Evolutionary conservation across 2,888 invertebrate species (phyloP).

Genomic region (Norana najaformis): DNA sequence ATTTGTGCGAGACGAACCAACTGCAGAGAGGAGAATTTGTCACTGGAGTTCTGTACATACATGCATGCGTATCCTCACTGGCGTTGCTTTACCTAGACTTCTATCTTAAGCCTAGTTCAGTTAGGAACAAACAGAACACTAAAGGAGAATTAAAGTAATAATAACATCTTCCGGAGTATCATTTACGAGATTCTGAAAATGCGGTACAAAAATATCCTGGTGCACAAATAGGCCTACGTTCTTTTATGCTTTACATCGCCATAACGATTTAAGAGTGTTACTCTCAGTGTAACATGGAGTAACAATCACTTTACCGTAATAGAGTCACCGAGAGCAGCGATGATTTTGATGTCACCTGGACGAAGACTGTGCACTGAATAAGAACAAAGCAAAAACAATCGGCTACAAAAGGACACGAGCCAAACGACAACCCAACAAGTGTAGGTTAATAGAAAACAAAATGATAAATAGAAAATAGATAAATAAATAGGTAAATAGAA

Average conservation of each 20-base stretch:
- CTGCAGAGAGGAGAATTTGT: too few species aligned
- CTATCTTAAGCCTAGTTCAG: too few species aligned
- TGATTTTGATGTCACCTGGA: conserved; percentile 39
- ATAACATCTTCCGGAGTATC: not conserved
- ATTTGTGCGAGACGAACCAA: too few species aligned
- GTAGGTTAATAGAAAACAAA: not conserved
- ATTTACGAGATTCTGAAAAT: too few species aligned
- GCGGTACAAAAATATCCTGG: too few species aligned
- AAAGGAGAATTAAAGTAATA: not conserved
- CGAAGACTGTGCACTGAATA: conserved; percentile 38
- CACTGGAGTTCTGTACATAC: too few species aligned
- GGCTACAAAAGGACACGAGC: not conserved
- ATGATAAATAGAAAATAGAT: too few species aligned
- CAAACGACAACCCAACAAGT: not conserved
- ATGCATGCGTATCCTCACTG: not conserved
- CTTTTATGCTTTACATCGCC: too few species aligned
- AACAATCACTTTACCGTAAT: conserved; percentile 36
- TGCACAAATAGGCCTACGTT: too few species aligned
- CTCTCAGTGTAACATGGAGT: too few species aligned
- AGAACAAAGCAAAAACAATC: not conserved
- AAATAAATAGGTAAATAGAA: too few species aligned
- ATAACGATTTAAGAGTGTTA: too few species aligned
- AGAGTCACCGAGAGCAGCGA: conserved; percentile 40
- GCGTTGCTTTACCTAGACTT: not conserved
- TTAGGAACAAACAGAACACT: not conserved